phyloP scores from a whole-genome alignment of 2,888 invertebrate genomes.

The Tribolium freemani region DNA sequence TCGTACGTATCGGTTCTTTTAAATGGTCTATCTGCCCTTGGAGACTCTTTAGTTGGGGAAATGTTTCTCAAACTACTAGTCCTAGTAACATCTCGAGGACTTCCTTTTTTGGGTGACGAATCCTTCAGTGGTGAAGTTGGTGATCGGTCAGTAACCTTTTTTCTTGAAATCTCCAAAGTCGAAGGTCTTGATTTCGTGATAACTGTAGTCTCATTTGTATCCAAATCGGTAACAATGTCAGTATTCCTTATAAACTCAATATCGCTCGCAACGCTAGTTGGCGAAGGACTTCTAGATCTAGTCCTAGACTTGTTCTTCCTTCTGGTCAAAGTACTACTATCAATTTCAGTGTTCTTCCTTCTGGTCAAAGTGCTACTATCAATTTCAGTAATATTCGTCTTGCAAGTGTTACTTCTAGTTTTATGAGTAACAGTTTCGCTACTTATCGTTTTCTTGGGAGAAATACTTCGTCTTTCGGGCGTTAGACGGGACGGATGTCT shows the following conservation, averaged over 20 bases:
- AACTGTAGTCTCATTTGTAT: constrained; percentile 54
- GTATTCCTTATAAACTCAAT: constrained; percentile 66
- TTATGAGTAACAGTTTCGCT: constrained; percentile 56
- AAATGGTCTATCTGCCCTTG: constrained; percentile 69
- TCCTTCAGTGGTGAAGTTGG: constrained; percentile 59
- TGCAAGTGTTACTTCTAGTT: not conserved
- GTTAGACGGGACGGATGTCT: constrained; percentile 55
- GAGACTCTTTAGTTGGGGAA: constrained; percentile 39
- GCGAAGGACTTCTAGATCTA: constrained; percentile 58
- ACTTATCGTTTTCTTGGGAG: constrained; percentile 55
- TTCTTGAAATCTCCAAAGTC: constrained; percentile 54
- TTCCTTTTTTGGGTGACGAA: constrained; percentile 34
- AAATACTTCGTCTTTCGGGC: constrained; percentile 56
- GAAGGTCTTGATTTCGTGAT: constrained; percentile 50
- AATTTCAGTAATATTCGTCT: constrained; percentile 32
- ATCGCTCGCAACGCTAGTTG: constrained; percentile 69
- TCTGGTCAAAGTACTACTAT: constrained; percentile 56
- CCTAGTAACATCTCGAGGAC: constrained; percentile 21
- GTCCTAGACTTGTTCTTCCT: constrained; percentile 49
- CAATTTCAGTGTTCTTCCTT: constrained; percentile 48
- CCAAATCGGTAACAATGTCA: constrained; percentile 62
- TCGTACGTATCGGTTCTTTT: constrained; percentile 81
- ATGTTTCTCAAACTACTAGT: constrained; percentile 40
- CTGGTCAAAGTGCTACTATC: constrained; percentile 57
- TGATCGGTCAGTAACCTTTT: constrained; percentile 60